These are phyloP conservation scores for Riptortus pedestris DNA, from an alignment of 1,140 invertebrate genomes.

Conservation along the genomic window DNA sequence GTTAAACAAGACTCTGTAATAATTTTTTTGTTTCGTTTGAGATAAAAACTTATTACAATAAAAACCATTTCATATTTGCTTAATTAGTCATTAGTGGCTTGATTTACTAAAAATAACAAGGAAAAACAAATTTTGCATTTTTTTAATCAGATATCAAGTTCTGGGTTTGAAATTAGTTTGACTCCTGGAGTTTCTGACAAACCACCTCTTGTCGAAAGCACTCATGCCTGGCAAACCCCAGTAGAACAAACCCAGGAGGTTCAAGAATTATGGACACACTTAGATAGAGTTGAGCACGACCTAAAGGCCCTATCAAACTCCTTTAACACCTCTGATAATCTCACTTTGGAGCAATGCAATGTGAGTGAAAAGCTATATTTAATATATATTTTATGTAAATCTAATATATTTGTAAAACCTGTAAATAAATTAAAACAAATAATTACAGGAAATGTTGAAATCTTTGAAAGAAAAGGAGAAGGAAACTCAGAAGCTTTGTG, in stretches of 20 bases:
- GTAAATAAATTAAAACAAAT: not conserved
- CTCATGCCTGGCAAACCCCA: slow-evolving; percentile 29
- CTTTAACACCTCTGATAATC: slow-evolving; percentile 7
- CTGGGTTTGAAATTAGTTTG: slow-evolving; percentile 50
- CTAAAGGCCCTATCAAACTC: slow-evolving; percentile 6
- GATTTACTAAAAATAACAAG: too few species aligned
- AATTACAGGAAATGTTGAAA: slow-evolving; percentile 45
- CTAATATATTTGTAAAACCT: not conserved
- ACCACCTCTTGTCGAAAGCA: slow-evolving; percentile 34
- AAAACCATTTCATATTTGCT: too few species aligned
- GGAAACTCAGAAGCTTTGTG: slow-evolving; percentile 35
- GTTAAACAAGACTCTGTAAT: not conserved
- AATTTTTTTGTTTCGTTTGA: slow-evolving; percentile 24
- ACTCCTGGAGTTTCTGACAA: slow-evolving; percentile 37
- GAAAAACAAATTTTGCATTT: too few species aligned
- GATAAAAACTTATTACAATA: too few species aligned
- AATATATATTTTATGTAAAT: not conserved
- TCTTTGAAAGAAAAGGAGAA: slow-evolving; percentile 42
- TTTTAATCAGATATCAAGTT: slow-evolving; percentile 43
- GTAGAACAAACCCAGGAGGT: slow-evolving; percentile 19
- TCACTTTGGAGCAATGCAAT: slow-evolving; percentile 17
- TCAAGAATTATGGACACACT: slow-evolving; percentile 14
- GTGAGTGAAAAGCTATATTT: slow-evolving; percentile 6
- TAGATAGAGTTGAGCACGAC: slow-evolving; percentile 23
- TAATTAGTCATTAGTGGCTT: too few species aligned